phyloP scores from a whole-genome alignment of 92 coral and sea anemone genomes.

The Desmophyllum pertusum region DNA sequence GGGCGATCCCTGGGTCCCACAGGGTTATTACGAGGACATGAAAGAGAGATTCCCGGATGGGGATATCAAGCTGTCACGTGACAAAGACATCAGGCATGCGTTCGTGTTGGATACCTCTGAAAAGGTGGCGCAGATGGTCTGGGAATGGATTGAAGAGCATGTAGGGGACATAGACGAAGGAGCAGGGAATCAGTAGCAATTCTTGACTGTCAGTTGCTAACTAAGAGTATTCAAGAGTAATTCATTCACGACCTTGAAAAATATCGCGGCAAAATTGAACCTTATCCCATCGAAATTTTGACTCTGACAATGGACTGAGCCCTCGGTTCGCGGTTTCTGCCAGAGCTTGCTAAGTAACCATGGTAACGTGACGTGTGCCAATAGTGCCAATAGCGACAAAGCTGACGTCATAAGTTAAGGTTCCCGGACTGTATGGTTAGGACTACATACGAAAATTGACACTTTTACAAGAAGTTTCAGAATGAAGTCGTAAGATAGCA shows the following conservation, averaged over 20 bases:
- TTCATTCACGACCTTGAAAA: too few relatives aligned
- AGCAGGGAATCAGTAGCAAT: not conserved
- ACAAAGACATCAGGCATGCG: slow-evolving; percentile 87
- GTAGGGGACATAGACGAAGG: not conserved
- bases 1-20: slow-evolving; percentile 96
- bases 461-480: not conserved
- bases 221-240: not conserved
- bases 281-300: too few relatives aligned
- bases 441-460: not conserved
- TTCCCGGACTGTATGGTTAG: not conserved
- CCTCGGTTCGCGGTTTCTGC: too few relatives aligned
- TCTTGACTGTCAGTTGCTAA: not conserved
- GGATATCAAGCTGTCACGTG: slow-evolving; percentile 72
- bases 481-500: not conserved
- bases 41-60: slow-evolving; percentile 81
- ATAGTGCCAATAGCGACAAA: not conserved
- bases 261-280: too few relatives aligned
- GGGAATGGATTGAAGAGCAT: slow-evolving; percentile 80
- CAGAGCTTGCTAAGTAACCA: not conserved
- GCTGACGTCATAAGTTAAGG: not conserved
- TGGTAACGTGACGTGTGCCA: not conserved
- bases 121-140: slow-evolving; percentile 84
- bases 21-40: slow-evolving; percentile 85
- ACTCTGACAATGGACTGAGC: too few relatives aligned
- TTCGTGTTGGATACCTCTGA: slow-evolving; percentile 90